Evolutionary conservation across 2,797 vertebrate genomes (phyloP), one percentile per base, ranked within the genome.

Genomic region (Melanotaenia parkinsoni): DNA sequence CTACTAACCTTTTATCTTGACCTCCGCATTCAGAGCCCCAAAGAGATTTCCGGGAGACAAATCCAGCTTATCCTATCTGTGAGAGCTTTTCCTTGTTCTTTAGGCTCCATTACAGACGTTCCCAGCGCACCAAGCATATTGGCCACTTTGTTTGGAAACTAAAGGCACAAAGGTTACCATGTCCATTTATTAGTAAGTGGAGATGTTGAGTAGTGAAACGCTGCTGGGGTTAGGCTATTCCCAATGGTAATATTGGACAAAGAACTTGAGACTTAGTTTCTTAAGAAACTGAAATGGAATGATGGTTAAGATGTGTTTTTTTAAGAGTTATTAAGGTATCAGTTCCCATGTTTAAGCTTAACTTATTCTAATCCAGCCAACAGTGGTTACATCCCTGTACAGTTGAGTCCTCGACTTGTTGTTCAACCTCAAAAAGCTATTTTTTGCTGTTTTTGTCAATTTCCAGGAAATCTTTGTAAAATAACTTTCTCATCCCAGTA

Each of bases 191-290:
- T 60, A 13, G 47, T 63, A 66, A 50, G 18, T 76, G 16, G 57
- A 14, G 5, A 3, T 77, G 18, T 65, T 47, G 22, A 53, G 61
- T 61, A 5, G 47, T 5, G 3, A 61, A 61, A 63, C 67, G 56
- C 22, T 28, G 0, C 43, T 13, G 54, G 24, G 84, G 73, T 67
- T 73, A 74, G 37, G 14, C 40, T 72, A 30, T 84, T 81, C 71
- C 77, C 76, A 81, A 13, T 40, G 40, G 82, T 90, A 53, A 88
- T 77, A 88, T 86, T 84, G 63, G 80, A 87, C 20, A 6, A 73
- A 58, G 70, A 71, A 70, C 78, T 69, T 88, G 78, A 40, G 38
- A 40, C 13, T 40, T 40, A 40, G 38, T 24, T 51, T 22, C 22
- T 4, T 16, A 51, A 24, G 9, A 24, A 51, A 24, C 10, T 22